Conservation (phyloP, 2,113 vertebrate species). For the Dendrocopos noguchii region DNA sequence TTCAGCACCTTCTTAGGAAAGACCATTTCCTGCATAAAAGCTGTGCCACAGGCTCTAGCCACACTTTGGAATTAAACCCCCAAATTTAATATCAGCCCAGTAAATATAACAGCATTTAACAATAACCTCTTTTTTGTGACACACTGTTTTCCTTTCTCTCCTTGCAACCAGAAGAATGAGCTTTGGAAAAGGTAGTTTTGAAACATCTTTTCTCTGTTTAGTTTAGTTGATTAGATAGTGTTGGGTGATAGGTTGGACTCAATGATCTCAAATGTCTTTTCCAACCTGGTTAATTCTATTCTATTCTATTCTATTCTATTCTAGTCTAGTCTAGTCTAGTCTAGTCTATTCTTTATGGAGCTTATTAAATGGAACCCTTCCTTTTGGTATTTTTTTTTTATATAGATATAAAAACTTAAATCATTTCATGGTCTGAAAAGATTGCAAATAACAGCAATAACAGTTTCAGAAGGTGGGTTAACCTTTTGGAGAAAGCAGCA, state of each 20-base stretch:
- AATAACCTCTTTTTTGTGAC: background rate
- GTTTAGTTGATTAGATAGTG: too few species aligned
- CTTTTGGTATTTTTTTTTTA: background rate
- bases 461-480: slow-evolving; percentile 17
- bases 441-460: slow-evolving; percentile 57
- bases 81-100: background rate
- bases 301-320: too few species aligned
- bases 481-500: slow-evolving; percentile 8
- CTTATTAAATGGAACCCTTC: slow-evolving; percentile 64
- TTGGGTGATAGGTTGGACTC: too few species aligned
- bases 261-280: too few species aligned
- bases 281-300: too few species aligned
- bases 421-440: slow-evolving; percentile 75
- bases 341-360: background rate
- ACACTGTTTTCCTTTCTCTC: background rate
- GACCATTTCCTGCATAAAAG: background rate
- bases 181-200: too few species aligned
- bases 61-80: background rate
- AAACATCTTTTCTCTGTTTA: too few species aligned
- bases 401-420: slow-evolving; percentile 57
- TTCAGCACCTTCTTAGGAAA: too few species aligned
- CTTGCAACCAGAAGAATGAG: too few species aligned
- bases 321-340: too few species aligned
- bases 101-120: background rate
- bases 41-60: background rate